phyloP scores from a whole-genome alignment of 2,797 vertebrate species.

The Rhinatrema bivittatum region DNA sequence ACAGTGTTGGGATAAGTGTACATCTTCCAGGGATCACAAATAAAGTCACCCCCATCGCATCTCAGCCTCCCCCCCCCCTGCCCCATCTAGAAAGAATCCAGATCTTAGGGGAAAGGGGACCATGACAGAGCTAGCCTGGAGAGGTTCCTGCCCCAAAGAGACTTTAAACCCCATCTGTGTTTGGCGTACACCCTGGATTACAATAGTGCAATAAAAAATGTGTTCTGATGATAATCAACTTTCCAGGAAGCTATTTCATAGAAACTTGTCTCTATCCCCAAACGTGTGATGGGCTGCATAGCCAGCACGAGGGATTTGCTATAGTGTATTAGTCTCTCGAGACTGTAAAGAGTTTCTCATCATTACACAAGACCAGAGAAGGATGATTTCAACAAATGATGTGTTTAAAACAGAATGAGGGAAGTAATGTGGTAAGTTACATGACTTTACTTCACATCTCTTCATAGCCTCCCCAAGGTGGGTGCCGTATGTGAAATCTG shows the following conservation, averaged over 20 bases:
- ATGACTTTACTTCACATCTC: background rate
- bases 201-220: slow-evolving; percentile 41
- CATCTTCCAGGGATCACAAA: no score
- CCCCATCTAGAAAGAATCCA: no score
- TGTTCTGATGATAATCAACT: slow-evolving; percentile 18
- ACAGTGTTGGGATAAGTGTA: no score
- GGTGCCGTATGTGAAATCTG: slow-evolving; percentile 10
- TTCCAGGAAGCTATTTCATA: slow-evolving; percentile 24
- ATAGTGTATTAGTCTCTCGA: slow-evolving; percentile 36
- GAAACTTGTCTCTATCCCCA: slow-evolving; percentile 23
- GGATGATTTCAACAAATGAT: slow-evolving; percentile 20
- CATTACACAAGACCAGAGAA: slow-evolving; percentile 27
- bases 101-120: no score
- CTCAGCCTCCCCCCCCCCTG: no score
- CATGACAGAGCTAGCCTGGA: no score
- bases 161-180: no score
- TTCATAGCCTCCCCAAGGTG: slow-evolving; percentile 4
- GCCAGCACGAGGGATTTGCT: slow-evolving; percentile 27
- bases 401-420: slow-evolving; percentile 29
- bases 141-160: no score
- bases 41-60: no score
- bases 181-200: no score
- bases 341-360: slow-evolving; percentile 37
- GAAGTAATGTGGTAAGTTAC: slow-evolving; percentile 24
- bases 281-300: slow-evolving; percentile 23